These are phyloP conservation scores for Chromobotia macracanthus DNA, from an alignment of 2,797 vertebrate genomes.

Conservation along the genomic window DNA sequence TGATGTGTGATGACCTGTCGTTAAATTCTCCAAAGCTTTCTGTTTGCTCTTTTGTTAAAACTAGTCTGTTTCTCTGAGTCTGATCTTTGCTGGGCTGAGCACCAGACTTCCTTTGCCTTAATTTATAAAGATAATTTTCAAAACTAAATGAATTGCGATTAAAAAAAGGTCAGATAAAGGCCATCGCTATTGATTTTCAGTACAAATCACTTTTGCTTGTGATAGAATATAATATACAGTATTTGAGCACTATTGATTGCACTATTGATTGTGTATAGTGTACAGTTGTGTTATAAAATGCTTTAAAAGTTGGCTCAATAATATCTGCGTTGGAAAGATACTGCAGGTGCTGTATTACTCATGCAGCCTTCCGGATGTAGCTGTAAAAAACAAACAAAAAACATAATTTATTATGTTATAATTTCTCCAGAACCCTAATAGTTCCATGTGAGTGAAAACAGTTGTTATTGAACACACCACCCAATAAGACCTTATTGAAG, in stretches of 20 bases:
- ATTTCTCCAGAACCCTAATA: constrained; percentile 40
- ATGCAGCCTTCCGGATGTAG: no score
- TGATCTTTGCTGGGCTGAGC: neutral
- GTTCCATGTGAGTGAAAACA: constrained; percentile 52
- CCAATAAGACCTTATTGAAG: constrained; percentile 62
- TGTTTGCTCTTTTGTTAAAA: neutral
- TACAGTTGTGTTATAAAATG: neutral
- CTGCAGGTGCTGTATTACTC: no score
- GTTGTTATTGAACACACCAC: constrained; percentile 57
- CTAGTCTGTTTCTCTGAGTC: neutral
- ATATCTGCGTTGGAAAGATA: no score
- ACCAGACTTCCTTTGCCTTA: neutral
- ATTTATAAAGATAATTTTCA: neutral
- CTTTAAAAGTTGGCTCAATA: no score
- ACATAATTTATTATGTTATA: no score
- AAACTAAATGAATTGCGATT: neutral
- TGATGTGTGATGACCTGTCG: constrained; percentile 8
- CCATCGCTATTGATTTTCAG: neutral
- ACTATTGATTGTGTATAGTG: neutral
- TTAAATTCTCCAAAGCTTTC: neutral
- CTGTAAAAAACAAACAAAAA: no score
- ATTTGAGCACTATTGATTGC: neutral
- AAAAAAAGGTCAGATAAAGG: neutral
- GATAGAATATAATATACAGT: neutral
- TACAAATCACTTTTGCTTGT: neutral